Base-by-base conservation (phyloP, 1,140 invertebrate genomes). In the Microplitis mediator region DNA sequence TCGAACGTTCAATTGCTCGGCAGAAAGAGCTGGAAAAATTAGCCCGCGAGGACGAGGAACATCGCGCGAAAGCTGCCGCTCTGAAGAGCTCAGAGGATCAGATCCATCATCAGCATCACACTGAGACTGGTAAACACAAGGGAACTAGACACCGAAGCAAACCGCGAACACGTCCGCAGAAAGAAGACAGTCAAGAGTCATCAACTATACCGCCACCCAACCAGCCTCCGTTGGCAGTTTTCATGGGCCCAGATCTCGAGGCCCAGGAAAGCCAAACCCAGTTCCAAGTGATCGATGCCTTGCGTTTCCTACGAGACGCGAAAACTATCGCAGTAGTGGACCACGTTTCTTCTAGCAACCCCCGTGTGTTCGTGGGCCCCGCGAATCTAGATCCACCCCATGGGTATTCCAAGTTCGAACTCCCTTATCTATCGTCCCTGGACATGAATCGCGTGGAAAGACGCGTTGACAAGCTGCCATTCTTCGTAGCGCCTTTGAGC, bases 401-500 rank as follows among this genome's bases (percentile, higher is more conserved):
- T 16, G 91, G 91, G 56, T 95, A 93, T 73, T 89, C 91, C 0
- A 95, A 94, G 85, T 95, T 95, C 78, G 93, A 95, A 74, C 84
- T 95, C 8, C 94, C 94, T 0, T 95, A 95, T 79, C 82, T 95
- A 16, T 94, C 93, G 0, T 91, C 91, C 31, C 85, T 95, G 35
- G 91, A 93, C 75, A 88, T 88, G 13, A 92, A 91, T 73, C 87
- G 91, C 14, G 90, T 91, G 4, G 93, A 94, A 77, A 89, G 90
- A 63, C 93, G 93, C 83, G 89, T 94, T 1, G 89, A 91, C 58
- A 90, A 92, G 75, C 76, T 93, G 1, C 94, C 94, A 8, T 95
- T 95, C 83, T 95, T 95, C 67, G 94, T 95, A 0, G 94, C 94
- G 3, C 94, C 94, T 1, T 80, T 95, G 8, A 95, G 93, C 77